These are phyloP conservation scores for Drosophila acutilabella DNA, from an alignment of 2,888 invertebrate species.

Conservation along the genomic window DNA sequence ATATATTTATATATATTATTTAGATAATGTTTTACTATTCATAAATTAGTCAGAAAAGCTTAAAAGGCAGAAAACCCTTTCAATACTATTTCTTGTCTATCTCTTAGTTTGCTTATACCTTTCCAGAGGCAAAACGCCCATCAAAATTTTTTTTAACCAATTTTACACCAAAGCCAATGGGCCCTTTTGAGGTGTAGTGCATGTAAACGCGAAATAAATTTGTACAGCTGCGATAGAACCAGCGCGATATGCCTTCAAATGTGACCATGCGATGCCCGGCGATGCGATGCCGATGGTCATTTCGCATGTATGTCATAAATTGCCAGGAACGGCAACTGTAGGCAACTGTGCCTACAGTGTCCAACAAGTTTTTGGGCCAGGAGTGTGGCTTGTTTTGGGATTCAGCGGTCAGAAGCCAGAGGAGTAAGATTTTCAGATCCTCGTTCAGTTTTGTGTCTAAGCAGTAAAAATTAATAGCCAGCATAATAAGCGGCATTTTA, in stretches of 20 bases:
- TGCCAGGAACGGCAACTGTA: conserved; percentile 47
- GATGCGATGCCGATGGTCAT: conserved; percentile 50
- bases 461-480: conserved; percentile 82
- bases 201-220: conserved; percentile 68
- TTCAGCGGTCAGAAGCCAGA: background rate
- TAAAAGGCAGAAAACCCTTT: no score
- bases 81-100: no score
- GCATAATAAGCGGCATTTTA: conserved; percentile 82
- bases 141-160: background rate
- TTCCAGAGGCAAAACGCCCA: no score
- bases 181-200: conserved; percentile 27
- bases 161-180: conserved; percentile 23
- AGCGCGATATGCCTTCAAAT: conserved; percentile 65
- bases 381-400: background rate
- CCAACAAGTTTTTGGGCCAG: conserved; percentile 12
- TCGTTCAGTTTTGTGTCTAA: conserved; percentile 53
- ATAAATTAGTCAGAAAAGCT: no score
- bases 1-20: no score
- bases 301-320: conserved; percentile 77
- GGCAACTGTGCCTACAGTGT: background rate
- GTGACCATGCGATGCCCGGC: conserved; percentile 15
- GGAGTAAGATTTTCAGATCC: conserved; percentile 2
- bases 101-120: no score
- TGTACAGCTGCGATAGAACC: conserved; percentile 70
- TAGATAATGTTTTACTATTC: no score